Evolutionary conservation across 2,888 invertebrate genomes (phyloP), one percentile per base, ranked within the genome.

Genomic region (Byasa hedistus): DNA sequence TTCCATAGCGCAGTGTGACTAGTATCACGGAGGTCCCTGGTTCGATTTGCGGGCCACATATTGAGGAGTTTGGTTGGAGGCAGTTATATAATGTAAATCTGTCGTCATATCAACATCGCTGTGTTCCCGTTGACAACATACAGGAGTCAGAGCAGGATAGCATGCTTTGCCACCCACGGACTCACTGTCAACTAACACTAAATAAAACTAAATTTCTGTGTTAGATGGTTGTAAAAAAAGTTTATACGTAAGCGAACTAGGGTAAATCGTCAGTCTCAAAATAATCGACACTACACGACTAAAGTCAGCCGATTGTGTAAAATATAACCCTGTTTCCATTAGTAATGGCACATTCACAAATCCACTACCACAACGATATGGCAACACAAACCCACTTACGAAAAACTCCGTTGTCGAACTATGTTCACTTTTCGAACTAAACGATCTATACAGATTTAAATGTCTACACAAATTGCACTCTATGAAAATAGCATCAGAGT

Each of bases 251-350:
- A 71, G 66, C 68, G 70, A 76, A 73, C 72, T 80, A 80, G 73
- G 78, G 76, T 81, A 81, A 79, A 83, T 81, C 78, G 79, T 87
- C 88, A 88, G 88, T 87, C 87, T 87, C 78, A 76, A 52, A 77
- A 66, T 75, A 73, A 71, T 75, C 66, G 68, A 72, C 69, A 66
- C 75, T 75, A 73, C 71, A 75, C 77, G 73, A 73, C 71, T 71
- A 70, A 69, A 68, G 69, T 75, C 76, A 73, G 73, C 71, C 66
- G 71, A 72, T 70, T 68, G 71, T 72, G 24, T 36, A 68, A 72
- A 72, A 72, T 58, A 71, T 71, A 71, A 78, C 79, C 81, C 79
- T 81, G 80, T 80, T 73, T 74, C 59, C 68, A 69, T 74, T 65
- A 57, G 64, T 67, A 69, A 62, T 74, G 71, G 74, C 73, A 75